These are phyloP conservation scores for Albula glossodonta DNA, from an alignment of 2,113 vertebrate genomes.

Conservation along the genomic window DNA sequence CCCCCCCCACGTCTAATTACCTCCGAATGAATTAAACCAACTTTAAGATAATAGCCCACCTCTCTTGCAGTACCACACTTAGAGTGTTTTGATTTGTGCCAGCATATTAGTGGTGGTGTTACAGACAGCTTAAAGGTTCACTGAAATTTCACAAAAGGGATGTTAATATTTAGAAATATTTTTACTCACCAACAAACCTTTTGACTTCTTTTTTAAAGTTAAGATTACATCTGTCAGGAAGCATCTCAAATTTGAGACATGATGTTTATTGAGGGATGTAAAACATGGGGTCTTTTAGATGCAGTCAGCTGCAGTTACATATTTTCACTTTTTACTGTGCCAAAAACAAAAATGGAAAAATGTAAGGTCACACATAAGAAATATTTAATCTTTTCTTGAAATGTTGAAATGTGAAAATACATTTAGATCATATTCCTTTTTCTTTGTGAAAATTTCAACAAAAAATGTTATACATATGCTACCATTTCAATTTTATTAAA, in stretches of 20 bases:
- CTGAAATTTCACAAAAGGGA: not conserved
- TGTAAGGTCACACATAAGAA: not conserved
- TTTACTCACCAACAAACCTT: not conserved
- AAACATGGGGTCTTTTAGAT: not conserved
- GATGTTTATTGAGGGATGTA: not conserved
- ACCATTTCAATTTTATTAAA: too few relatives aligned
- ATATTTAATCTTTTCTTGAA: not conserved
- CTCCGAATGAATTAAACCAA: not conserved
- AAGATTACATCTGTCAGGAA: constrained; percentile 3
- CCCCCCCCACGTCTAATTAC: not conserved
- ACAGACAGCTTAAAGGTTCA: not conserved
- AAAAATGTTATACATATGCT: too few relatives aligned
- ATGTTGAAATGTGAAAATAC: not conserved
- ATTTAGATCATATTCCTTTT: not conserved
- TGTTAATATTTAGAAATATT: not conserved
- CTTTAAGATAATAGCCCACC: not conserved
- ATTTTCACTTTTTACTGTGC: not conserved
- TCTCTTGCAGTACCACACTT: not conserved
- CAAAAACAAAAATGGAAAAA: not conserved
- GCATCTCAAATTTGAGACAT: not conserved
- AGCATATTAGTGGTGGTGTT: not conserved
- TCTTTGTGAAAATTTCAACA: not conserved
- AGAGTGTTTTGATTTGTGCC: not conserved
- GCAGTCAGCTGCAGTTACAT: not conserved
- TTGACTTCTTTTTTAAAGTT: not conserved